Evolutionary conservation across 1,140 invertebrate genomes (phyloP).

Genomic region (Arion vulgaris): DNA sequence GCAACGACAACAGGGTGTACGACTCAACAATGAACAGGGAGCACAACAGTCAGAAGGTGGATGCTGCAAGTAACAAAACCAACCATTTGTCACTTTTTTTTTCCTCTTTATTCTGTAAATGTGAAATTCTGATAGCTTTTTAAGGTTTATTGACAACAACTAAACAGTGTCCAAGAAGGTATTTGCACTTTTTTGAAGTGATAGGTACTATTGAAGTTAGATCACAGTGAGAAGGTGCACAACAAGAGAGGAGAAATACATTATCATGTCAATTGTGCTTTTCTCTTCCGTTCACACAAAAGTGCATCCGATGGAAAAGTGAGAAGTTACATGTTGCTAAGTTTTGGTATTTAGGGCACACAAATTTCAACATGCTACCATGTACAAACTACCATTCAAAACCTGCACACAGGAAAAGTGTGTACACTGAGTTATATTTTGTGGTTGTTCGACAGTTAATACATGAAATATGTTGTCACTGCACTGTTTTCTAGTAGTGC

Average conservation of each 20-base stretch:
- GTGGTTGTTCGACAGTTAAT: neutral
- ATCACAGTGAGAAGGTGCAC: neutral
- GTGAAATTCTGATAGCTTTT: conserved; percentile 1
- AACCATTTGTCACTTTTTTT: neutral
- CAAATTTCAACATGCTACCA: too few species aligned
- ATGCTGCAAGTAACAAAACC: conserved; percentile 78
- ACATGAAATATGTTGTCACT: neutral
- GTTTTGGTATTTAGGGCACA: too few species aligned
- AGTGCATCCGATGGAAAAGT: neutral
- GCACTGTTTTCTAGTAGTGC: neutral
- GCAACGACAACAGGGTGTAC: conserved; percentile 76
- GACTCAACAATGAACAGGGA: conserved; percentile 80
- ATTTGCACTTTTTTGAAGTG: neutral
- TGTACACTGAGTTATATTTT: neutral
- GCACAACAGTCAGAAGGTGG: conserved; percentile 82
- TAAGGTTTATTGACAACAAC: neutral
- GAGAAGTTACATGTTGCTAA: neutral
- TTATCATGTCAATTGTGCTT: neutral
- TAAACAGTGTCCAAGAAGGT: neutral
- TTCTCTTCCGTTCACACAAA: neutral
- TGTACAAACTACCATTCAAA: too few species aligned
- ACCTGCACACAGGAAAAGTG: too few species aligned
- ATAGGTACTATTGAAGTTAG: neutral
- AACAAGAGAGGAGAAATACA: too few species aligned
- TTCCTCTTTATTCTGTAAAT: neutral